Conservation (phyloP, 2,888 invertebrate genomes). For the Zygothrica quintamaculata region DNA sequence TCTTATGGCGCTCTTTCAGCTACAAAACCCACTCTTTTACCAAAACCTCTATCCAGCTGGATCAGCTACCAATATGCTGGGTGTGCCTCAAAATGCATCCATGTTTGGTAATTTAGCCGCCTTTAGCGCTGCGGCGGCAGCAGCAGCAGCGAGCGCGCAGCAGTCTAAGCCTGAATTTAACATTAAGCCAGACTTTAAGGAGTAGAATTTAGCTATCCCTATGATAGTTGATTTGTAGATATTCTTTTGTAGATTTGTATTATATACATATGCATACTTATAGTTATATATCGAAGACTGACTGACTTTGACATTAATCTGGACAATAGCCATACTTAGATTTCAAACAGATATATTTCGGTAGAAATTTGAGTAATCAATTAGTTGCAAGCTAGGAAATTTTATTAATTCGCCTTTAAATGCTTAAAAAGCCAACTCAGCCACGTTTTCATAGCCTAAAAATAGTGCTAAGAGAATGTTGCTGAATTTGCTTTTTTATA, state of each 20-base stretch:
- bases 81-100: conserved; percentile 59
- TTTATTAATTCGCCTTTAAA: conserved; percentile 20
- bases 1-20: conserved; percentile 82
- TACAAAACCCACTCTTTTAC: conserved; percentile 83
- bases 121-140: conserved; percentile 71
- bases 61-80: conserved; percentile 56
- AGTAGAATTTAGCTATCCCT: conserved; percentile 46
- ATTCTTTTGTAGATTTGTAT: conserved; percentile 9
- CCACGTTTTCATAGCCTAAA: conserved; percentile 51
- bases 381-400: conserved; percentile 30
- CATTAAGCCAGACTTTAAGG: conserved; percentile 75
- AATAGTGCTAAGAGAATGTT: conserved; percentile 47
- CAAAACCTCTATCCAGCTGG: conserved; percentile 83
- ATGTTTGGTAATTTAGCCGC: conserved; percentile 74
- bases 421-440: conserved; percentile 65
- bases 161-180: conserved; percentile 70
- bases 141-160: conserved; percentile 67
- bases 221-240: background rate
- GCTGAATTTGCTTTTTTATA: conserved; percentile 70
- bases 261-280: conserved; percentile 25
- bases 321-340: conserved; percentile 33
- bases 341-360: conserved; percentile 32
- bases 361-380: conserved; percentile 11
- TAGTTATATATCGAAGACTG: conserved; percentile 42
- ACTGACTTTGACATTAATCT: conserved; percentile 53